Evolutionary conservation across 2,888 invertebrate species (phyloP).

Genomic region (Alloscopus bannaensis): DNA sequence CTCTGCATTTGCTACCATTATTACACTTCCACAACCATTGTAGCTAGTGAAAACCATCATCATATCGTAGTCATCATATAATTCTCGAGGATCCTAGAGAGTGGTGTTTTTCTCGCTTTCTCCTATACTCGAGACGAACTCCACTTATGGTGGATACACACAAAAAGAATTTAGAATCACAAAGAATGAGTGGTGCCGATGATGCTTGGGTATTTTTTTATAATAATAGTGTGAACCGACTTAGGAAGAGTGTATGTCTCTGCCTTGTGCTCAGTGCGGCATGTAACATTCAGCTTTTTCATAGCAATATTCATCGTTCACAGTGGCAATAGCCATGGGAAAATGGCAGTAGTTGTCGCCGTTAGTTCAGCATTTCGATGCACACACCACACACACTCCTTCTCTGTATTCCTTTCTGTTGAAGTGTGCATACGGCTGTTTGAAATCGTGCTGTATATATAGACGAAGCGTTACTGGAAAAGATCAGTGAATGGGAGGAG

Average conservation of each 20-base stretch:
- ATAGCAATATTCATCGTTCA: conserved; percentile 59
- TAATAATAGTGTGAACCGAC: no score
- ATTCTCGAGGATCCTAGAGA: conserved; percentile 55
- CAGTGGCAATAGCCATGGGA: conserved; percentile 52
- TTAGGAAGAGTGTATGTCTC: no score
- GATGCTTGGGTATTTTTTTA: not conserved
- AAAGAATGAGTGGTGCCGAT: conserved; percentile 54
- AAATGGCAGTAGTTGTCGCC: conserved; percentile 62
- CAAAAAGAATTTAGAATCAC: conserved; percentile 56
- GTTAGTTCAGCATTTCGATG: conserved; percentile 38
- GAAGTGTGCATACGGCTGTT: not conserved
- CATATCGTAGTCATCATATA: conserved; percentile 63
- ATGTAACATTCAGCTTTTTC: conserved; percentile 25
- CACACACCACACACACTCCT: not conserved
- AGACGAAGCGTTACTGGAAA: not conserved
- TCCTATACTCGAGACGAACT: conserved; percentile 4
- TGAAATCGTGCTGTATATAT: not conserved
- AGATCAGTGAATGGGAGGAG: not conserved
- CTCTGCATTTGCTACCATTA: conserved; percentile 63
- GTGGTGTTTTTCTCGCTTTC: conserved; percentile 22
- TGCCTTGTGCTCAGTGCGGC: conserved; percentile 4
- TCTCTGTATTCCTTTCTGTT: conserved; percentile 2
- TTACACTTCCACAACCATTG: conserved; percentile 65
- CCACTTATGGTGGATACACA: conserved; percentile 23
- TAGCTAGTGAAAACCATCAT: conserved; percentile 63